Conservation (phyloP, 2,113 vertebrate genomes). For the Trematocara macrostoma region DNA sequence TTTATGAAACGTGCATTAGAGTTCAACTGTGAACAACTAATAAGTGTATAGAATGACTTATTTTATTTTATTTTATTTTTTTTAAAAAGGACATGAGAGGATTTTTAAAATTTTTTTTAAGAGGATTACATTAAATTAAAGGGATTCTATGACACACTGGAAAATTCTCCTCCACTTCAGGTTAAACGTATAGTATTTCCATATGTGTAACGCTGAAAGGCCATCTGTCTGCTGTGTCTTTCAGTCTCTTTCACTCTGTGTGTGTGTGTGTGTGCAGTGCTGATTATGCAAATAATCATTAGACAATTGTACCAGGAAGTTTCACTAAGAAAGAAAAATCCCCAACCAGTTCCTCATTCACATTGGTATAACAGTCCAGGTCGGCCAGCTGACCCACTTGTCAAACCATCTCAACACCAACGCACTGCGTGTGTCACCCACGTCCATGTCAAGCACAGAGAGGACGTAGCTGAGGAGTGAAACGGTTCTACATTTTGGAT, state of each 20-base stretch:
- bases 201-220: background rate
- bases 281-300: conserved; percentile 62
- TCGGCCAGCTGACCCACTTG: background rate
- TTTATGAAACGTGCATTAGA: background rate
- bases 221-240: background rate
- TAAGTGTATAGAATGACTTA: background rate
- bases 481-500: background rate
- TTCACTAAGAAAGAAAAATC: conserved; percentile 32
- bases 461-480: background rate
- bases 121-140: background rate
- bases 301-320: conserved; percentile 67
- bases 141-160: background rate
- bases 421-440: background rate
- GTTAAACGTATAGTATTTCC: background rate
- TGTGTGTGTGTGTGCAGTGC: background rate
- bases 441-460: background rate
- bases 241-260: background rate
- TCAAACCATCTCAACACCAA: background rate
- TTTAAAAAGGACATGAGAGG: background rate
- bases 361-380: background rate
- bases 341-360: conserved; percentile 51
- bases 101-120: accelerated
- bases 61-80: background rate
- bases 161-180: background rate
- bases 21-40: background rate